phyloP scores from a whole-genome alignment of 2,113 vertebrate genomes.

The Sclerurus mexicanus region DNA sequence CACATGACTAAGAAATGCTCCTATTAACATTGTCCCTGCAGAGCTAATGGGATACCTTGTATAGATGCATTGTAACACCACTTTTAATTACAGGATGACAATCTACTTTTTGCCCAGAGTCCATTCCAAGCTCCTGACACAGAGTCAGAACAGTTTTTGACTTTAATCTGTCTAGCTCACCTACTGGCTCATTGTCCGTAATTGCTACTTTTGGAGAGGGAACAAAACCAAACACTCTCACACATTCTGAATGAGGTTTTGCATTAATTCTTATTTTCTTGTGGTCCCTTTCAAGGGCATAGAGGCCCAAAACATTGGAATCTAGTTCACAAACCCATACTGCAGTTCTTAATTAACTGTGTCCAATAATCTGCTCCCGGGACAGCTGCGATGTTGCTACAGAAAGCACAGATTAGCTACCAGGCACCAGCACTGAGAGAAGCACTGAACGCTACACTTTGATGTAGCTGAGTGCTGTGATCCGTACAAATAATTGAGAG shows the following conservation, averaged over 20 bases:
- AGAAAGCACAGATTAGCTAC: neutral
- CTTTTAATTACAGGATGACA: constrained; percentile 33
- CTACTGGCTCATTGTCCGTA: neutral
- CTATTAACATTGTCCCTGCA: neutral
- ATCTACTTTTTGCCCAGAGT: neutral
- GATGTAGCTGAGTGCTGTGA: neutral
- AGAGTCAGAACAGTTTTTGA: neutral
- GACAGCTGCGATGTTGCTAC: neutral
- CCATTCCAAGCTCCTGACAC: constrained; percentile 7
- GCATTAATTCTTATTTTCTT: neutral
- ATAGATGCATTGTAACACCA: neutral
- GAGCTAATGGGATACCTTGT: neutral
- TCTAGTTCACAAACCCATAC: neutral
- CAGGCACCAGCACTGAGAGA: neutral
- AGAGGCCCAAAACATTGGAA: neutral
- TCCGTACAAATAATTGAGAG: neutral
- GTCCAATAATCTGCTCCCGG: neutral
- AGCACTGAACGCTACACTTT: neutral
- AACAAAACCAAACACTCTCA: neutral
- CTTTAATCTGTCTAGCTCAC: neutral
- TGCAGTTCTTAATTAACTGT: neutral
- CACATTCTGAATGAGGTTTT: neutral
- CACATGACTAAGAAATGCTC: neutral
- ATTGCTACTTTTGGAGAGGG: neutral
- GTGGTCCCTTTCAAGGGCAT: neutral